phyloP scores from a whole-genome alignment of 2,888 invertebrate species.

The Eupithecia dodoneata region DNA sequence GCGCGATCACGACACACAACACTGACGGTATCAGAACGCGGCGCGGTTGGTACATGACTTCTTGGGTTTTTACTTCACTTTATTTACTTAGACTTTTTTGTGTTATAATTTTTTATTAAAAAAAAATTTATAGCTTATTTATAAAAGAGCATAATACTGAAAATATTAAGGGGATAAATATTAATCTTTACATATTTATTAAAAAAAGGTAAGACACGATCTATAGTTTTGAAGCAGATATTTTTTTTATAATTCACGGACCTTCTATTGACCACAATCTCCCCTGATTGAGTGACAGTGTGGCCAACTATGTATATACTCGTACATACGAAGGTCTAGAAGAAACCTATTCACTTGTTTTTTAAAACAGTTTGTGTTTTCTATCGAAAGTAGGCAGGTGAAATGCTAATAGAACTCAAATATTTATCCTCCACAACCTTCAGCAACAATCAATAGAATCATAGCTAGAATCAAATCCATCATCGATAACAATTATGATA shows the following conservation, averaged over 20 bases:
- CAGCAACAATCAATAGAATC: background rate
- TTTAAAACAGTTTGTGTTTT: background rate
- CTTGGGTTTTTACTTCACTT: too few species aligned
- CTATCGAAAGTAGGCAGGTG: background rate
- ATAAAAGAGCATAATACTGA: too few species aligned
- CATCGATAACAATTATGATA: conserved; percentile 14
- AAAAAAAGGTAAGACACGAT: too few species aligned
- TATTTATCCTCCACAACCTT: too few species aligned
- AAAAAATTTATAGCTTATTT: too few species aligned
- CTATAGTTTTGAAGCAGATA: background rate
- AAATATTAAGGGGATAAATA: too few species aligned
- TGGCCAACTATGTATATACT: background rate
- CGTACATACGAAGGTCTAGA: background rate
- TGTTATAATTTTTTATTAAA: too few species aligned
- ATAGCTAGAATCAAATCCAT: background rate
- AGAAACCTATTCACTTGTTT: background rate
- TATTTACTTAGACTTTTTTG: too few species aligned
- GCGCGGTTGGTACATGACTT: too few species aligned
- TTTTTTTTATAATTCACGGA: background rate
- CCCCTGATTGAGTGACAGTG: background rate
- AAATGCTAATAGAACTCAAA: background rate
- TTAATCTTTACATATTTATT: too few species aligned
- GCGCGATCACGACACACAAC: too few species aligned
- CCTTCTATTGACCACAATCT: background rate
- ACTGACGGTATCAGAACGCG: too few species aligned